phyloP scores from a whole-genome alignment of 2,797 vertebrate species.

The Pelobates cultripes region DNA sequence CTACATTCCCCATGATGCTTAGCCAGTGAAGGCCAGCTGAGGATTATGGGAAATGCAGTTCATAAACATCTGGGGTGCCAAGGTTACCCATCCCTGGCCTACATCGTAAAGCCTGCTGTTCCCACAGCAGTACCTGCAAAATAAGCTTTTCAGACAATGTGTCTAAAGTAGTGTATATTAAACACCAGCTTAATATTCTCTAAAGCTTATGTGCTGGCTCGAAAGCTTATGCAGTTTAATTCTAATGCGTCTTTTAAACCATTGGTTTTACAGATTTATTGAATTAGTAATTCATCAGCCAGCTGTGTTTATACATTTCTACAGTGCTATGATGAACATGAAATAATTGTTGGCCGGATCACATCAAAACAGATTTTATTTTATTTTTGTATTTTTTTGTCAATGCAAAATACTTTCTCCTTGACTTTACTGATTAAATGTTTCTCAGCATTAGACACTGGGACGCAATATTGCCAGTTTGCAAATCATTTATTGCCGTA shows the following conservation, averaged over 20 bases:
- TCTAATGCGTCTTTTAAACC: constrained; percentile 59
- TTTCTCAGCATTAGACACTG: constrained; percentile 37
- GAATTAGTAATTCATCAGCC: constrained; percentile 64
- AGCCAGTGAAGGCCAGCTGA: too few relatives aligned
- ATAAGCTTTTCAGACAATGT: constrained; percentile 53
- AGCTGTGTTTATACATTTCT: constrained; percentile 62
- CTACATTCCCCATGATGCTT: too few relatives aligned
- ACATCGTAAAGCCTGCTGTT: constrained; percentile 49
- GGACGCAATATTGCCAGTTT: constrained; percentile 53
- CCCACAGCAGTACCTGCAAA: constrained; percentile 52
- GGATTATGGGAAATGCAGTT: too few relatives aligned
- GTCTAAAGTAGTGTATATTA: constrained; percentile 61
- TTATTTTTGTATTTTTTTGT: not conserved
- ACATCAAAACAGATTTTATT: constrained; percentile 54
- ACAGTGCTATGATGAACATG: constrained; percentile 55
- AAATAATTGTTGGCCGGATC: constrained; percentile 64
- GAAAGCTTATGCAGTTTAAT: constrained; percentile 61
- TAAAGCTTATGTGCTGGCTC: constrained; percentile 60
- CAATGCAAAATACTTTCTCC: constrained; percentile 41
- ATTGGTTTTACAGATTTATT: constrained; percentile 63
- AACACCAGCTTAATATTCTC: constrained; percentile 61
- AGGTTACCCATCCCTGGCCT: not conserved
- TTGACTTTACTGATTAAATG: constrained; percentile 47
- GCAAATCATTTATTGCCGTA: constrained; percentile 52
- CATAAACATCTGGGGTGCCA: too few relatives aligned